A percentile compares a stretch with the other conserved stretches of the same genome.
These are phyloP conservation scores for Tetranychus urticae DNA, from an alignment of 1,140 invertebrate species.

Conservation along the genomic window DNA sequence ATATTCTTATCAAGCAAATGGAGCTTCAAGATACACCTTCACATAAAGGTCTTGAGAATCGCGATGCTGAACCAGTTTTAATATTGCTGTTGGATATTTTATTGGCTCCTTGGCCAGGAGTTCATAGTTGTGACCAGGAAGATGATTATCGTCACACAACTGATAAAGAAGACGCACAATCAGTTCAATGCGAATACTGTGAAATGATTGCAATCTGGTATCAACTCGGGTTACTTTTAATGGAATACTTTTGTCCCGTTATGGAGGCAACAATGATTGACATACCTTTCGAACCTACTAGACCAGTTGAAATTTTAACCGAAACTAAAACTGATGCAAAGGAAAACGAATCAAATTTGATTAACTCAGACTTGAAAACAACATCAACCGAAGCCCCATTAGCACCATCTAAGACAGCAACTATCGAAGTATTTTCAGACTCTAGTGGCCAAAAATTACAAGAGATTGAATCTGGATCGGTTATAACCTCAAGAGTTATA, in stretches of 20 bases:
- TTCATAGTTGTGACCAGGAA: slow-evolving; percentile 37
- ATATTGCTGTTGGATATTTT: slow-evolving; percentile 58
- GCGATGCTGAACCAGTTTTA: slow-evolving; percentile 29
- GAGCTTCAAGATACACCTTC: slow-evolving; percentile 72
- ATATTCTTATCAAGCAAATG: slow-evolving; percentile 85
- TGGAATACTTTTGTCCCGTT: slow-evolving; percentile 28
- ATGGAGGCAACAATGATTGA: slow-evolving; percentile 20
- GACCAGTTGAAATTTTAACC: neutral
- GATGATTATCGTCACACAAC: neutral
- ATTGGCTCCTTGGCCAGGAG: slow-evolving; percentile 42
- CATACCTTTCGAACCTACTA: neutral
- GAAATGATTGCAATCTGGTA: slow-evolving; percentile 80
- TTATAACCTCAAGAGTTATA: too few relatives aligned
- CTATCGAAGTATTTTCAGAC: too few relatives aligned
- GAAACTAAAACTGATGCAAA: neutral
- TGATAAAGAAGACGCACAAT: neutral
- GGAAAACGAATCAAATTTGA: neutral
- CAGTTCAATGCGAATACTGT: slow-evolving; percentile 50
- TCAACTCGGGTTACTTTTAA: slow-evolving; percentile 29
- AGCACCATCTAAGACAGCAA: too few relatives aligned
- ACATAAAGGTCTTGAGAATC: slow-evolving; percentile 50
- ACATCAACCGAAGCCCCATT: too few relatives aligned
- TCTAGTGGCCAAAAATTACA: too few relatives aligned
- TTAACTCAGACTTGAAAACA: too few relatives aligned
- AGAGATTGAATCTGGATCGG: too few relatives aligned